Evolutionary conservation across 2,113 vertebrate genomes (phyloP), one percentile per base, ranked within the genome.

Genomic region (Anoura caudifer): DNA sequence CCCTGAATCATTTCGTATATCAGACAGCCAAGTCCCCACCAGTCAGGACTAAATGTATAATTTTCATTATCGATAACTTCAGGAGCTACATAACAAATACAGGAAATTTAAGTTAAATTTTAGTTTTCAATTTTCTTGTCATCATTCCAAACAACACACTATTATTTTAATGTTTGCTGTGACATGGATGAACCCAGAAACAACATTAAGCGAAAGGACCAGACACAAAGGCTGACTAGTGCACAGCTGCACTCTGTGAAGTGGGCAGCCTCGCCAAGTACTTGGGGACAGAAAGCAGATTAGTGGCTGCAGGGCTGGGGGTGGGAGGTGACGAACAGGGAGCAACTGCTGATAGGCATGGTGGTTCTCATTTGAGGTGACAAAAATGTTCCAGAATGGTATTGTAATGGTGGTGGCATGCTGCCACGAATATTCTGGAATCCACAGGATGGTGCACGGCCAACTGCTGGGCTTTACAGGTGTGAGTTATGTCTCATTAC

Each of bases 1-100:
- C 99, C 99, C 97, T 99, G 98, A 95, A 99, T 99, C 99, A 99
- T 99, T 97, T 99, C 99, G 88, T 99, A 99, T 87, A 99, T 98
- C 98, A 99, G 98, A 97, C 99, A 99, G 92, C 99, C 99, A 56
- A 99, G 98, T 19, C 99, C 99, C 99, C 99, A 99, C 99, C 99
- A 99, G 97, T 99, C 99, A 0, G 99, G 99, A 96, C 99, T 99
- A 98, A 99, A 99, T 0, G 98, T 98, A 67, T 99, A 99, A 95
- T 98, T 98, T 89, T 99, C 99, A 0, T 99, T 99, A 98, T 99
- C 99, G 98, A 99, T 98, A 76, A 99, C 99, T 98, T 99, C 99
- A 0, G 99, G 99, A 98, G 99, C 99, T 99, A 83, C 5, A 79
- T 82, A 95, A 97, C 91, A 98, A 95, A 97, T 38, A 5, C 45